Base-by-base conservation (phyloP, 2,113 vertebrate genomes). In the Forbesichthys agassizii region DNA sequence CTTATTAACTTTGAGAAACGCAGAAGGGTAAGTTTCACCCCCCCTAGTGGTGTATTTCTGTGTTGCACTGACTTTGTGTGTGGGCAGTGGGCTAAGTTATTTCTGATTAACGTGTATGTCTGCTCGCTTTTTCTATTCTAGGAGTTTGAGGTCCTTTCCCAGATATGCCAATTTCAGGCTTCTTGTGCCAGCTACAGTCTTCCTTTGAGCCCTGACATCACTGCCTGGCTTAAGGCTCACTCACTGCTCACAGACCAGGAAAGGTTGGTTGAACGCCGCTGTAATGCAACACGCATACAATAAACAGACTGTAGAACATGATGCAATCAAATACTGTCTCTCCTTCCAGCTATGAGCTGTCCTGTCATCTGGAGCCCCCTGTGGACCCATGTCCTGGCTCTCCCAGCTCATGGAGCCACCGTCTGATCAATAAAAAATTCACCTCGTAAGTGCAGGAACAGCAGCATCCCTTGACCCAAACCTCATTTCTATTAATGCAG, bases 1-100 rank as follows among this genome's bases (percentile, higher is more conserved):
- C 93, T 96, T 54, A 92, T 97, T 75, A 96, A 96, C 91, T 96
- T 97, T 90, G 95, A 96, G 85, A 97, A 96, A 82, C 92, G 94
- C 48, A 91, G 95, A 71, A 92, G 94, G 91, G 95, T 97, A 81
- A 77, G 92, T 88, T 65, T 62, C n/a, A 14, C 86, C 81, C 27
- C 1, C 66, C 81, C 81, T 80, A n/a, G 70, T 82, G 84, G 67
- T 48, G 27, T 33, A 46, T 68, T 14, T 33, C 12, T 46, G 13
- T 48, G 11, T 0, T 12, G 60, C 47, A 68, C 20, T 54, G 4
- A 8, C 9, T 2, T 33, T 14, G 13, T 1, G 9, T 2, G 14
- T n/a, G 11, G 42, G n/a, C 11, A 20, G 14, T 27, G 5, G 5
- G 5, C 6, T 16, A 4, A 11, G 8, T 61, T 64, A 33, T 54